Conservation (phyloP, 2,888 invertebrate species). For the Andrena bucephala region DNA sequence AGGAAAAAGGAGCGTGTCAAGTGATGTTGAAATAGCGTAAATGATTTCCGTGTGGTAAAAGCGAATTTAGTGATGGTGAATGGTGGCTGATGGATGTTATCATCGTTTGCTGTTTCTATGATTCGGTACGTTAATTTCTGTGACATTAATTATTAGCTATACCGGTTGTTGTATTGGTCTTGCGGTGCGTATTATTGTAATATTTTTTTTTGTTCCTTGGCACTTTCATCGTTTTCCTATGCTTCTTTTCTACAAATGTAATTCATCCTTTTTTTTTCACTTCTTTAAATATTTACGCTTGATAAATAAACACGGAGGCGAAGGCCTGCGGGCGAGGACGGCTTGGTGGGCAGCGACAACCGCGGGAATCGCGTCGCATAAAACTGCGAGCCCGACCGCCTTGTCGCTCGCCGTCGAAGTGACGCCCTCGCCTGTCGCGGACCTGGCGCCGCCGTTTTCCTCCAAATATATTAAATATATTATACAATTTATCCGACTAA, state of each 20-base stretch:
- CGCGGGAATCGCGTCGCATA: slow-evolving; percentile 77
- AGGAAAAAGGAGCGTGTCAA: slow-evolving; percentile 67
- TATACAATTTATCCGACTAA: slow-evolving; percentile 84
- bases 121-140: background rate
- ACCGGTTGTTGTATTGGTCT: slow-evolving; percentile 1
- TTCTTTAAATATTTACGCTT: slow-evolving; percentile 81
- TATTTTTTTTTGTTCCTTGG: slow-evolving; percentile 70
- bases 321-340: slow-evolving; percentile 63
- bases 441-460: slow-evolving; percentile 74
- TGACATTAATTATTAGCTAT: slow-evolving; percentile 6
- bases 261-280: slow-evolving; percentile 45
- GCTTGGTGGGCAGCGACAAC: slow-evolving; percentile 52
- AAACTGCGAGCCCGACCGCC: slow-evolving; percentile 80
- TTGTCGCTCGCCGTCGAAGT: slow-evolving; percentile 54
- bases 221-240: slow-evolving; percentile 72
- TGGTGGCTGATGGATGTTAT: background rate
- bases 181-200: slow-evolving; percentile 34
- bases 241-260: slow-evolving; percentile 55
- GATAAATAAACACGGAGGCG: slow-evolving; percentile 81
- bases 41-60: slow-evolving; percentile 53
- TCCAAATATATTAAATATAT: slow-evolving; percentile 85
- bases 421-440: slow-evolving; percentile 64
- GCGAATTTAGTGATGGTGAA: slow-evolving; percentile 46
- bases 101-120: background rate
- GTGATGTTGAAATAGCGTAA: slow-evolving; percentile 67